phyloP scores from a whole-genome alignment of 2,888 invertebrate genomes.

The Unio delphinus region DNA sequence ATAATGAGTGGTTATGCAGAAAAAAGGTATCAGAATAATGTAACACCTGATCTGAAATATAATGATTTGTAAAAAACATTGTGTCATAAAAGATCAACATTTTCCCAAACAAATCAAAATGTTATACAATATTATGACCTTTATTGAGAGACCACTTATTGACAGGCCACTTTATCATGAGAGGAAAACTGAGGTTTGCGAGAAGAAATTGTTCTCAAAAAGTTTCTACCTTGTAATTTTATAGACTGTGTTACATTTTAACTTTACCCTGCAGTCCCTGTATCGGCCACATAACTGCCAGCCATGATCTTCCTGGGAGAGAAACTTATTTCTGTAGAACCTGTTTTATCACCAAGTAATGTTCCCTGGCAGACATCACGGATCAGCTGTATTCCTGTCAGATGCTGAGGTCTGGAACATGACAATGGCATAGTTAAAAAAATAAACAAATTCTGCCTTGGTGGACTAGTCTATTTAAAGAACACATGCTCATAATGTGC shows the following conservation, averaged over 20 bases:
- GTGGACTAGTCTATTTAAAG: background rate
- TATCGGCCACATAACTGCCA: constrained; percentile 81
- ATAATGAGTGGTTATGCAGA: too few species aligned
- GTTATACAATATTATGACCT: too few species aligned
- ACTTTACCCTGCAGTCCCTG: constrained; percentile 85
- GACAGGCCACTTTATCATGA: too few species aligned
- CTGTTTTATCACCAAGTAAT: constrained; percentile 80
- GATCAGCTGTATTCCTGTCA: constrained; percentile 81
- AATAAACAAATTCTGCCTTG: background rate
- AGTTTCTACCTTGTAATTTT: background rate
- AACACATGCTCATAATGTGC: too few species aligned
- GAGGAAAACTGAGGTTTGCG: too few species aligned
- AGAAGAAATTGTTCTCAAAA: too few species aligned
- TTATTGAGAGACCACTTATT: too few species aligned
- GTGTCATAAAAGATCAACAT: too few species aligned
- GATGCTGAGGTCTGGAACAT: constrained; percentile 69
- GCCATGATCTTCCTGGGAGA: constrained; percentile 76
- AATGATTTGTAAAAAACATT: too few species aligned
- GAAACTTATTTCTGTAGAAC: constrained; percentile 85
- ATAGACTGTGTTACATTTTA: background rate
- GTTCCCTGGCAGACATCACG: constrained; percentile 82
- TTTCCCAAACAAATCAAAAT: too few species aligned
- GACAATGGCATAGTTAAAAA: background rate
- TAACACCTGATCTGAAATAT: too few species aligned
- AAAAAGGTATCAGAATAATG: too few species aligned